These are phyloP conservation scores for Dryocosmus kuriphilus DNA, from an alignment of 2,888 invertebrate genomes.

Conservation along the genomic window DNA sequence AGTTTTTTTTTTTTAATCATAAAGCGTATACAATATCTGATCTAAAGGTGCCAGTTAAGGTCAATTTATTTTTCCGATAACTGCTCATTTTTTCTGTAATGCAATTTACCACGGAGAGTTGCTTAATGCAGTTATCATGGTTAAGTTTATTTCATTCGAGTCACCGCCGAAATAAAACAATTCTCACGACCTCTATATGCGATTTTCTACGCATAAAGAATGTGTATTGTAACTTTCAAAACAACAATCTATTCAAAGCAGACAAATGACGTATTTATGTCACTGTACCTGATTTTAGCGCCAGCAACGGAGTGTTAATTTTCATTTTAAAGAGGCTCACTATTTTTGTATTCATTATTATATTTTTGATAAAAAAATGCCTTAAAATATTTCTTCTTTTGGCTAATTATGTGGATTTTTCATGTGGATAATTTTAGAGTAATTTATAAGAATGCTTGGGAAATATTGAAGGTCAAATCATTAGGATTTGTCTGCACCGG, in stretches of 20 bases:
- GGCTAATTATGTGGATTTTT: background rate
- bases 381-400: background rate
- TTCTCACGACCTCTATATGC: slow-evolving; percentile 18
- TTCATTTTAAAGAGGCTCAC: too few relatives aligned
- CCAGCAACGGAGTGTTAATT: too few relatives aligned
- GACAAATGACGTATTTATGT: background rate
- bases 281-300: background rate
- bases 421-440: background rate
- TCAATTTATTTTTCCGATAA: background rate
- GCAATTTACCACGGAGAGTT: slow-evolving; percentile 4
- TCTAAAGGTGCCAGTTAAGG: background rate
- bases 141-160: background rate
- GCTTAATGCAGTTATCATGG: slow-evolving; percentile 15
- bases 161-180: slow-evolving; percentile 28
- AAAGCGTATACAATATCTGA: too few relatives aligned
- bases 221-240: slow-evolving; percentile 7
- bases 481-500: slow-evolving; percentile 9
- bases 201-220: slow-evolving; percentile 13
- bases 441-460: slow-evolving; percentile 16
- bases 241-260: background rate
- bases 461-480: slow-evolving; percentile 21
- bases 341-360: too few relatives aligned
- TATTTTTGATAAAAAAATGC: too few relatives aligned
- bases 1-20: too few relatives aligned
- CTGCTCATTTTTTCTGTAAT: background rate